phyloP scores from a whole-genome alignment of 2,797 vertebrate species.

The Heliangelus exortis region DNA sequence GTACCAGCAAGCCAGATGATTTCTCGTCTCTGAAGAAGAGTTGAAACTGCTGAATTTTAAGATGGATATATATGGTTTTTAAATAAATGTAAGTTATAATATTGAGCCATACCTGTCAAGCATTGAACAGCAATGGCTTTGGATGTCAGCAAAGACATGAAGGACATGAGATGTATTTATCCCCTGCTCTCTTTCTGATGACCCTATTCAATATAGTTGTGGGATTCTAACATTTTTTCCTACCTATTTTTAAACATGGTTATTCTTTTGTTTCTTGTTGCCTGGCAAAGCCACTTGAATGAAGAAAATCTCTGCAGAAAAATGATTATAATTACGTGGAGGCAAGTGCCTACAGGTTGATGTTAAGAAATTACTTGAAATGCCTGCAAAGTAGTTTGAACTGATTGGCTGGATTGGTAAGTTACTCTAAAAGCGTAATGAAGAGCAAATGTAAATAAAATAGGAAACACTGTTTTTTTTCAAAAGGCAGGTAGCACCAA shows the following conservation, averaged over 20 bases:
- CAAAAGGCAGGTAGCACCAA: slow-evolving; percentile 15
- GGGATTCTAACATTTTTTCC: slow-evolving; percentile 2
- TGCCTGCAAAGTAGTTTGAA: slow-evolving; percentile 58
- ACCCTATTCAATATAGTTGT: background rate
- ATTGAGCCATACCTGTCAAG: background rate
- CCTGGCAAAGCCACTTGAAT: slow-evolving; percentile 48
- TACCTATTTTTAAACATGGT: slow-evolving; percentile 2
- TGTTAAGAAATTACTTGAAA: slow-evolving; percentile 41
- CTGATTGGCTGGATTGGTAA: slow-evolving; percentile 43
- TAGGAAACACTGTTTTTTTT: background rate
- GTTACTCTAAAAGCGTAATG: slow-evolving; percentile 42
- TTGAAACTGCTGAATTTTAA: background rate
- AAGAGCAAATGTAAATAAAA: slow-evolving; percentile 50
- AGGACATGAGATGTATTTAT: background rate
- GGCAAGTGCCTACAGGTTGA: background rate
- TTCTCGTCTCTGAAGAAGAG: background rate
- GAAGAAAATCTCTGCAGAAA: slow-evolving; percentile 54
- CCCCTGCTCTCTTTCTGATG: background rate
- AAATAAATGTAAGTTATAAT: background rate
- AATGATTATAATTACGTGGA: slow-evolving; percentile 53
- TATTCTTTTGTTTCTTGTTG: slow-evolving; percentile 56
- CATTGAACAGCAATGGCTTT: background rate
- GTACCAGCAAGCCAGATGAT: background rate
- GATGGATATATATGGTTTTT: background rate
- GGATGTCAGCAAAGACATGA: background rate